Evolutionary conservation across 1,140 invertebrate genomes (phyloP), one percentile per base, ranked within the genome.

Genomic region (Zaprionus taronus): DNA sequence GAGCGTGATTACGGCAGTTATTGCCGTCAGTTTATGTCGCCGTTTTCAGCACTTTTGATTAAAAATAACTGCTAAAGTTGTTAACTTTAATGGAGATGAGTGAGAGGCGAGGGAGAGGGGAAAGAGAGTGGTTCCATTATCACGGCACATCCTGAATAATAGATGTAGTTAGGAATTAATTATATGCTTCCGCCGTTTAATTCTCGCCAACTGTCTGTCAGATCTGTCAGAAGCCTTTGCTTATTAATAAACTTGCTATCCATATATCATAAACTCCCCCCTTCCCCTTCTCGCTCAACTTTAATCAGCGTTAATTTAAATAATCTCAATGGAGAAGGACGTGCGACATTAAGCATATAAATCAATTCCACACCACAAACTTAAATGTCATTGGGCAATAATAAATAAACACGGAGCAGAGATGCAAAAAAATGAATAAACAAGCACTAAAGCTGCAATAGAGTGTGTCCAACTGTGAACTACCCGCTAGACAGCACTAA

Each of bases 281-380:
- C 26, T 51, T 2, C 47, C 4, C 20, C 11, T 9, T 2, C 20
- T 22, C n/a, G 24, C 36, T 28, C 28, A 22, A 36, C 66, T 63
- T 74, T 64, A 64, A 58, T 63, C 61, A 53, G 20, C 67, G 71
- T 75, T 83, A 56, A 83, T 75, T 82, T 79, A 47, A 83, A 70
- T 70, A 83, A 67, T 63, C 38, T 67, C 49, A 53, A 11, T 64
- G 58, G 61, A 60, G 71, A 44, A 55, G 60, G 41, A 60, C 20
- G 31, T 34, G 44, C 47, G 44, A 47, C 17, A 60, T 65, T 53
- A 53, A 76, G 68, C 55, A 36, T 53, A 79, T 79, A 76, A 79
- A 76, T 79, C 73, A 76, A 76, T 77, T 79, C 67, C 51, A 76
- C 57, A 64, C 77, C 77, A 36, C 73, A 79, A 77, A 63, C 68